Percentiles rank a stretch among this genome's conserved stretches.
These are phyloP conservation scores for Metopolophium dirhodum DNA, from an alignment of 1,140 invertebrate species.

Conservation along the genomic window DNA sequence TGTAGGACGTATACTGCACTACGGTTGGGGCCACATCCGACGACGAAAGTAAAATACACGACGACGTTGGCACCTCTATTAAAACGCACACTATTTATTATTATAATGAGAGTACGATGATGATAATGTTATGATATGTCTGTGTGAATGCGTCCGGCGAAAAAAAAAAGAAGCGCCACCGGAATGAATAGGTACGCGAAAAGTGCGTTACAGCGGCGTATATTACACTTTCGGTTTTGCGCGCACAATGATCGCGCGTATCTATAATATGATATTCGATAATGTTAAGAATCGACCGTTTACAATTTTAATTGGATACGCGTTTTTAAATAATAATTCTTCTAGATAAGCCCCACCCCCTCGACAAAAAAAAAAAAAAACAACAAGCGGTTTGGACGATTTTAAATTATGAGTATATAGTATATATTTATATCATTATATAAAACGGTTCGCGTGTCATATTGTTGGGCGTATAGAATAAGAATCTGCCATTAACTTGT, in stretches of 20 bases:
- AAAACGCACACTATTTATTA: neutral
- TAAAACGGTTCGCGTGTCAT: neutral
- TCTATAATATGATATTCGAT: neutral
- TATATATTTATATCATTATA: neutral
- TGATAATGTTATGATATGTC: neutral
- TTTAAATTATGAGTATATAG: neutral
- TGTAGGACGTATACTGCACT: neutral
- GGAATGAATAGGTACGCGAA: neutral
- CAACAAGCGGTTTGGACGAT: neutral
- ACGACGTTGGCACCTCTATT: neutral
- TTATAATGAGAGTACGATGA: neutral
- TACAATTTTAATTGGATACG: slow-evolving; percentile 17
- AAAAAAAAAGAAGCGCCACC: neutral
- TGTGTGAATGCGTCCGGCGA: neutral
- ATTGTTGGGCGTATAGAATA: neutral
- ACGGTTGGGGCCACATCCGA: neutral
- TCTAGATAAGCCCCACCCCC: neutral
- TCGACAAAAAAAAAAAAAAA: neutral
- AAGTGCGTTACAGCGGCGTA: neutral
- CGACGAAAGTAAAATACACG: neutral
- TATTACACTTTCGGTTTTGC: slow-evolving; percentile 6
- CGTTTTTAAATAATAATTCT: neutral
- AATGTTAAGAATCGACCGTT: neutral
- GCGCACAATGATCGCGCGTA: neutral
- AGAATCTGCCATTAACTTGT: neutral